phyloP scores from a whole-genome alignment of 2,888 invertebrate genomes.

The Torymus tubicola region DNA sequence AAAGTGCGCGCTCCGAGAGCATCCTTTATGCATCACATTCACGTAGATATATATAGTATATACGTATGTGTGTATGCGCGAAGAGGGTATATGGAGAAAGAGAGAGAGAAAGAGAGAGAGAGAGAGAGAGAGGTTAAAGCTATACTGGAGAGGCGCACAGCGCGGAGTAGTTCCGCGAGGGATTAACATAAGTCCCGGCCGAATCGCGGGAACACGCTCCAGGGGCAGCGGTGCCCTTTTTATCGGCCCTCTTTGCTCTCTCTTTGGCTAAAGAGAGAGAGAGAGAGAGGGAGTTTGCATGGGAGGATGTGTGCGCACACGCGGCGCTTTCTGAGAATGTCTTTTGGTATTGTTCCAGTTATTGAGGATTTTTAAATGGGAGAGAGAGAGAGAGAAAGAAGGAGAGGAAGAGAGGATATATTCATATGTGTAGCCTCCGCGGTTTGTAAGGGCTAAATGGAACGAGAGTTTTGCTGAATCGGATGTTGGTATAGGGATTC shows the following conservation, averaged over 20 bases:
- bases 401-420: not conserved
- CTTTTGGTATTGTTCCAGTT: conserved; percentile 14
- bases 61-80: no score
- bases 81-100: no score
- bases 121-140: not conserved
- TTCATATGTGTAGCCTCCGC: conserved; percentile 3
- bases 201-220: conserved; percentile 51
- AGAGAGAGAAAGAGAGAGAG: no score
- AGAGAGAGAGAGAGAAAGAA: not conserved
- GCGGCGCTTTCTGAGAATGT: conserved; percentile 20
- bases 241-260: not conserved
- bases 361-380: conserved; percentile 1
- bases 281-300: no score
- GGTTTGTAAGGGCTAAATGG: not conserved
- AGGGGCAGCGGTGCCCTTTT: not conserved
- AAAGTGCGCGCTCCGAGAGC: no score
- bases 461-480: no score
- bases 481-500: no score
- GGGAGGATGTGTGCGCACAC: conserved; percentile 1
- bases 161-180: conserved; percentile 14
- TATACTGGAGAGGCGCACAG: not conserved
- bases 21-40: conserved; percentile 9
- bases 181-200: conserved; percentile 64
- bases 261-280: conserved; percentile 1
- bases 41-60: conserved; percentile 21